phyloP scores from a whole-genome alignment of 2,888 invertebrate species.

The Aproaerema taeniolella region DNA sequence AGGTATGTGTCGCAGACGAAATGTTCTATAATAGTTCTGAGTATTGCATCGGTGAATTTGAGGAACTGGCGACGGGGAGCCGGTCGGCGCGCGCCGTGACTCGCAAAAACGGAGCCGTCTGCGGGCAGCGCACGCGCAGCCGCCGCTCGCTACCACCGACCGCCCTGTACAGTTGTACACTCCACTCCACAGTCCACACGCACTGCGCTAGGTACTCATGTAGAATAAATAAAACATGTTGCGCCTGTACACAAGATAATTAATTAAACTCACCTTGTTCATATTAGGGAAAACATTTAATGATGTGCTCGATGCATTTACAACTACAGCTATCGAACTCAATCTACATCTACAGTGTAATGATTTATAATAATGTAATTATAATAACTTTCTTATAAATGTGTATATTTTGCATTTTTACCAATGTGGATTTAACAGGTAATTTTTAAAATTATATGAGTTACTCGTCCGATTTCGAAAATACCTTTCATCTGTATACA shows the following conservation, averaged over 20 bases:
- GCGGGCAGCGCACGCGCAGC: constrained; percentile 29
- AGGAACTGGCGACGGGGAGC: constrained; percentile 49
- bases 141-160: neutral
- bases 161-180: constrained; percentile 24
- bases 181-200: constrained; percentile 19
- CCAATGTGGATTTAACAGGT: too few species aligned
- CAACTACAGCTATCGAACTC: too few species aligned
- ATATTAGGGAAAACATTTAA: constrained; percentile 34
- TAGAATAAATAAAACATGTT: constrained; percentile 21
- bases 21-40: constrained; percentile 52
- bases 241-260: constrained; percentile 34
- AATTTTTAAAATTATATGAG: too few species aligned
- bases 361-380: too few species aligned
- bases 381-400: too few species aligned
- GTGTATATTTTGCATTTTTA: too few species aligned
- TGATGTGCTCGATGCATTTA: too few species aligned
- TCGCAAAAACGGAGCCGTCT: constrained; percentile 65
- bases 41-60: constrained; percentile 57
- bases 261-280: constrained; percentile 34
- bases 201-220: constrained; percentile 16
- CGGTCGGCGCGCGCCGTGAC: constrained; percentile 53
- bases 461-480: too few species aligned
- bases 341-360: too few species aligned
- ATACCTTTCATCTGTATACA: too few species aligned
- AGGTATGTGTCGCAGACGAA: constrained; percentile 32